Conservation (phyloP, 2,113 vertebrate genomes). For the Takifugu flavidus region DNA sequence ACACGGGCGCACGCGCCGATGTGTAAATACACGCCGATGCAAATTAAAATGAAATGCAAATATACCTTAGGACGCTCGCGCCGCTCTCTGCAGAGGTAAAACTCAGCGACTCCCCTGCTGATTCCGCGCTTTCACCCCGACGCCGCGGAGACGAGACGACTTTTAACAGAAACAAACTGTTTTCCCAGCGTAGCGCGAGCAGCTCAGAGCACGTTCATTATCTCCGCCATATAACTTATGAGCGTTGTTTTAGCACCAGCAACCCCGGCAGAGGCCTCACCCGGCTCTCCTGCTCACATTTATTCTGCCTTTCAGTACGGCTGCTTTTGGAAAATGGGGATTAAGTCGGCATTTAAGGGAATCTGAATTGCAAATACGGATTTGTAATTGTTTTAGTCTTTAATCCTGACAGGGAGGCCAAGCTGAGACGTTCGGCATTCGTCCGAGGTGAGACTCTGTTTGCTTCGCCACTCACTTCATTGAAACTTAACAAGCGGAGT, state of each 20-base stretch:
- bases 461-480: slow-evolving; percentile 58
- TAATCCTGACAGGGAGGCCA: slow-evolving; percentile 57
- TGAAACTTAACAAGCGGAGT: slow-evolving; percentile 54
- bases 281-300: slow-evolving; percentile 55
- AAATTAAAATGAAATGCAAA: slow-evolving; percentile 37
- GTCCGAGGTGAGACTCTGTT: slow-evolving; percentile 57
- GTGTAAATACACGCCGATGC: slow-evolving; percentile 22
- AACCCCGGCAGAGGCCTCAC: slow-evolving; percentile 54
- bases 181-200: slow-evolving; percentile 49
- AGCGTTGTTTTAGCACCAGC: slow-evolving; percentile 63
- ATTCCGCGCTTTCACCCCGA: slow-evolving; percentile 35
- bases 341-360: slow-evolving; percentile 67
- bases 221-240: slow-evolving; percentile 47
- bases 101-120: slow-evolving; percentile 32
- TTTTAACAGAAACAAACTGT: slow-evolving; percentile 50
- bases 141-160: slow-evolving; percentile 21
- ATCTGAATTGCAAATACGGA: slow-evolving; percentile 67
- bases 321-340: slow-evolving; percentile 62
- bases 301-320: slow-evolving; percentile 51
- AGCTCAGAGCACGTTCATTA: slow-evolving; percentile 52
- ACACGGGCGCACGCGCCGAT: slow-evolving; percentile 14
- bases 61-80: slow-evolving; percentile 2
- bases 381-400: slow-evolving; percentile 69
- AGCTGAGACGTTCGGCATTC: slow-evolving; percentile 44
- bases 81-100: slow-evolving; percentile 3